Percentiles rank a stretch among this genome's conserved stretches.
Conservation (phyloP, 2,888 invertebrate genomes). For the Hyppa rectilinea region DNA sequence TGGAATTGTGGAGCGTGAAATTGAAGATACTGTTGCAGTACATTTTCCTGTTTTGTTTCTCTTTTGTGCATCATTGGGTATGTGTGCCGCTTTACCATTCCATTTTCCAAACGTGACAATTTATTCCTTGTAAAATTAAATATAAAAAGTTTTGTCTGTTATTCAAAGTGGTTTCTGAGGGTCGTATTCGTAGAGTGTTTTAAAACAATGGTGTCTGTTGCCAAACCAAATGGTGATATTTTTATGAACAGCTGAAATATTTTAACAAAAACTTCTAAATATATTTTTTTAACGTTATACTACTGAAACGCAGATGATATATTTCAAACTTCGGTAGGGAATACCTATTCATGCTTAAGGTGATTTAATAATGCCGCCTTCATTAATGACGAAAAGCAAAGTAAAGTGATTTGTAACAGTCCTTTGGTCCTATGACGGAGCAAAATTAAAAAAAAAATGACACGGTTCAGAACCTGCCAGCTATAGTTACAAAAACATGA, state of each 20-base stretch:
- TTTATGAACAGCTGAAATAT: constrained; percentile 11
- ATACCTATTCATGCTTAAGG: neutral
- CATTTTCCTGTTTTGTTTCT: constrained; percentile 70
- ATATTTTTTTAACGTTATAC: neutral
- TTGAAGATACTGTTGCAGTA: constrained; percentile 72
- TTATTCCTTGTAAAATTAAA: constrained; percentile 21
- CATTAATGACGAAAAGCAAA: neutral
- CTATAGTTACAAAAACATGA: constrained; percentile 3
- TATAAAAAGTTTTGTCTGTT: constrained; percentile 10
- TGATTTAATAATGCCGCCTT: too few species aligned
- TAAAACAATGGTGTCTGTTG: constrained; percentile 12
- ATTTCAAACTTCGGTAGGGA: neutral
- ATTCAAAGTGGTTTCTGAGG: neutral
- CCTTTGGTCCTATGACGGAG: neutral
- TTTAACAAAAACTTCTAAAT: neutral
- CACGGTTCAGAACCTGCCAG: neutral
- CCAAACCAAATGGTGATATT: constrained; percentile 19
- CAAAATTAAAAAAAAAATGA: neutral
- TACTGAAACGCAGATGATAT: neutral
- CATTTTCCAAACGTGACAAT: constrained; percentile 58
- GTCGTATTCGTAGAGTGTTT: neutral
- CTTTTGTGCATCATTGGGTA: constrained; percentile 75
- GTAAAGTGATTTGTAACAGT: neutral
- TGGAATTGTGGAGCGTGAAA: constrained; percentile 72
- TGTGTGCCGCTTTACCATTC: constrained; percentile 69